Conservation (phyloP, 2,797 vertebrate species). For the Sebastes taczanowskii region DNA sequence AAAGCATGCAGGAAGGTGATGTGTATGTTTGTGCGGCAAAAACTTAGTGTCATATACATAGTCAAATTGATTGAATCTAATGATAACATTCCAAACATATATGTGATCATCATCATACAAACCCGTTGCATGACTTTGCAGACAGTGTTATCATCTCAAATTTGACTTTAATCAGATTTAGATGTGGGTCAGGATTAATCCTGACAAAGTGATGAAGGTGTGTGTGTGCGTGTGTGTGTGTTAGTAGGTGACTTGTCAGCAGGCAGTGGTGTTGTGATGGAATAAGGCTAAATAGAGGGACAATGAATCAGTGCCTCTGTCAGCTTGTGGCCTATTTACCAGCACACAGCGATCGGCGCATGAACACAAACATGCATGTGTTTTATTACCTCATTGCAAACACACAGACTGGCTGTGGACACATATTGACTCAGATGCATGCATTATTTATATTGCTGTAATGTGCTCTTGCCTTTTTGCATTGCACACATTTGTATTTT, state of each 20-base stretch:
- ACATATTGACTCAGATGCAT: background rate
- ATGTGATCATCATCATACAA: background rate
- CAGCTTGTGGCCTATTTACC: conserved; percentile 46
- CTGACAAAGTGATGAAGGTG: background rate
- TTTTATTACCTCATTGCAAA: background rate
- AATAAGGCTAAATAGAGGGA: conserved; percentile 30
- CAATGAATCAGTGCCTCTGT: background rate
- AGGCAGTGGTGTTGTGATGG: conserved; percentile 7
- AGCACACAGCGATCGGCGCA: background rate
- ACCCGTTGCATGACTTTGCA: too few relatives aligned
- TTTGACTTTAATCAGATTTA: background rate
- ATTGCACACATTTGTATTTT: background rate
- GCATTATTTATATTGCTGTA: background rate
- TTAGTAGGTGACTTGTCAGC: conserved; percentile 44
- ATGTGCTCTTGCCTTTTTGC: background rate
- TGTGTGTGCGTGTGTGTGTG: background rate
- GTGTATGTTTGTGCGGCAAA: background rate
- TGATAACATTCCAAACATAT: background rate
- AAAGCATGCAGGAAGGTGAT: background rate
- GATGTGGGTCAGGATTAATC: conserved; percentile 14
- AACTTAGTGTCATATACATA: background rate
- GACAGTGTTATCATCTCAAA: background rate
- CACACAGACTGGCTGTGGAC: background rate
- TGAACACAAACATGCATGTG: conserved; percentile 16
- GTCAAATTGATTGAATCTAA: background rate